Base-by-base conservation (phyloP, 2,888 invertebrate genomes). In the Drosophila quasianomalipes region DNA sequence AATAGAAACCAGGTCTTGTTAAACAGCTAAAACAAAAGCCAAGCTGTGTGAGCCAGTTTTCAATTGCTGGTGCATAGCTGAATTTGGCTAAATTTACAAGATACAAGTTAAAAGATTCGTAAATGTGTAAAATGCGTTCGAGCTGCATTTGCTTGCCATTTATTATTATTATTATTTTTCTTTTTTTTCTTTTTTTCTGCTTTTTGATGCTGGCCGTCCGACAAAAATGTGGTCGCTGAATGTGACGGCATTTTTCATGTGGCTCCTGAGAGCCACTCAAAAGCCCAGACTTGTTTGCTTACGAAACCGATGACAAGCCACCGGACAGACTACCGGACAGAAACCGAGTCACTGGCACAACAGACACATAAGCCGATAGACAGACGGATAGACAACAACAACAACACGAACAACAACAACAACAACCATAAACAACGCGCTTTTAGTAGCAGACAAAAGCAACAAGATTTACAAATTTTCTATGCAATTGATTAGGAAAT, bases 401-500 rank as follows among this genome's bases (percentile, higher is more conserved):
- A 59, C 28, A 44, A 47, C 47, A 28, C 47, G 44, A 33, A 52
- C 59, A 41, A 59, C 28, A 28, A 28, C 58, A 53, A 28, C 28
- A 53, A 22, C 26, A 28, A 37, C 12, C 26, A 30, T 9, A 44
- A 44, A 44, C 67, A 70, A 41, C 39, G 72, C 41, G 63, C 60
- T 70, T 64, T 62, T 62, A 47, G 28, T 52, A 76, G 49, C 49
- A 75, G 16, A 47, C 26, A 47, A 47, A 47, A 16, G 59, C 85
- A 80, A 26, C 54, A 53, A 33, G 37, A 10, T 9, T 22, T 12
- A 55, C 55, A 66, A 57, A 69, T 66, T 65, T 61, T 58, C 53
- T 58, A 64, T 74, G 76, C 74, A 74, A 71, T 82, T 86, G 81
- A 86, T 86, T 86, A 69, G 79, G 79, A 84, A 89, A 85, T 75